These are phyloP conservation scores for Diadegma fenestrale DNA, from an alignment of 2,888 invertebrate species.

Conservation along the genomic window DNA sequence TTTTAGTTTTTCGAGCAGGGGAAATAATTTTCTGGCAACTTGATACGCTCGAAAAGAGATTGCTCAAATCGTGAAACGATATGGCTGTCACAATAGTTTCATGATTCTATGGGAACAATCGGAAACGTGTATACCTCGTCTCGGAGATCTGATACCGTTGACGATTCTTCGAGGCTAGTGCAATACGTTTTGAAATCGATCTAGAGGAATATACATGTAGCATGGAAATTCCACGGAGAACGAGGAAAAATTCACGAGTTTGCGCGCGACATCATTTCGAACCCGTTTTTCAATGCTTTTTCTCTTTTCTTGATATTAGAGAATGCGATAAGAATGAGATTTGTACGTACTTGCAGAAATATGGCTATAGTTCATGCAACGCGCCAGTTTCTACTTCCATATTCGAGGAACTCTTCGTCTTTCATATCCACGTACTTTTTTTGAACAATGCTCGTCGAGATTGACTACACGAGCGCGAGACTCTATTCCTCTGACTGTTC, in stretches of 20 bases:
- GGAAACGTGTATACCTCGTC: slow-evolving; percentile 20
- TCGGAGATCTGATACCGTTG: background rate
- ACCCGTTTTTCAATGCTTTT: background rate
- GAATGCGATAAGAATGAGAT: background rate
- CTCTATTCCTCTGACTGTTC: background rate
- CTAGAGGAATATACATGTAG: slow-evolving; percentile 10
- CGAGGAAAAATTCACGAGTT: slow-evolving; percentile 23
- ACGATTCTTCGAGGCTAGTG: background rate
- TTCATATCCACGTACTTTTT: background rate
- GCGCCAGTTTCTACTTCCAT: background rate
- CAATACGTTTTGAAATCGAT: slow-evolving; percentile 19
- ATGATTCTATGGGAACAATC: slow-evolving; percentile 40
- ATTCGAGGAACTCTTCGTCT: slow-evolving; percentile 10
- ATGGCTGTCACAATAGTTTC: slow-evolving; percentile 40
- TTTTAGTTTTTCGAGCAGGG: slow-evolving; percentile 10
- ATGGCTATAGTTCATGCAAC: background rate
- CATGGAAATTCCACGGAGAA: slow-evolving; percentile 8
- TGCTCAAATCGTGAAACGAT: slow-evolving; percentile 5
- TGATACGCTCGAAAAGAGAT: background rate
- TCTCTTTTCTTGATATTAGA: background rate
- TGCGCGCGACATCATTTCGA: slow-evolving; percentile 26
- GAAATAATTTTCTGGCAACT: slow-evolving; percentile 13
- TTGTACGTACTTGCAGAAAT: background rate
- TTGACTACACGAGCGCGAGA: slow-evolving; percentile 12
- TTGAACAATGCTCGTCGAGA: slow-evolving; percentile 22